A percentile compares a stretch with the other conserved stretches of the same genome.
Evolutionary conservation across 2,113 vertebrate species (phyloP).

Genomic region (Caranx ignobilis): DNA sequence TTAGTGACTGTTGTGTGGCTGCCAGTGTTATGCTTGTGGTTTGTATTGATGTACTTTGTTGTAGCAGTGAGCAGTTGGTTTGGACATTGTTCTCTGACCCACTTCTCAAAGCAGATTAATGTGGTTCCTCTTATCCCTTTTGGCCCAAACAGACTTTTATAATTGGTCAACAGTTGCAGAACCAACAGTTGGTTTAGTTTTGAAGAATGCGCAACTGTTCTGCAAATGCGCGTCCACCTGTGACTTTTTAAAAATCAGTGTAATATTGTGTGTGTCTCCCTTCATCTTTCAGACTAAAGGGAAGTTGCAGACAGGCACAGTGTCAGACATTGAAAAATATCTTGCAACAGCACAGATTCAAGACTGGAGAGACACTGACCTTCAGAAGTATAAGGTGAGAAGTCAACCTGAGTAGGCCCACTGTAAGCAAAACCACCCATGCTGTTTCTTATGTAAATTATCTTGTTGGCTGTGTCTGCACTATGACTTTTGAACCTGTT

Average conservation of each 20-base stretch:
- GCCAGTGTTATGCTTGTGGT: constrained; percentile 14
- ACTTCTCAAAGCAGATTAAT: constrained; percentile 80
- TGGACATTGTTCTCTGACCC: constrained; percentile 81
- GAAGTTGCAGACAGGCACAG: constrained; percentile 84
- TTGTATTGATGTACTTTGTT: constrained; percentile 55
- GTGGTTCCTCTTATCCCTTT: constrained; percentile 59
- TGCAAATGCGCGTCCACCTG: neutral
- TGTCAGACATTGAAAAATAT: constrained; percentile 86
- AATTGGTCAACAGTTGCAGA: constrained; percentile 54
- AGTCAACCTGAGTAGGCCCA: neutral
- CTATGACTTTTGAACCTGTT: constrained; percentile 31
- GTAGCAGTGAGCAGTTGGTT: constrained; percentile 46
- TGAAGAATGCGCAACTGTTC: neutral
- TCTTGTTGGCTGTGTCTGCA: neutral
- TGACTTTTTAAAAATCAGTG: neutral
- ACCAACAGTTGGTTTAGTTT: constrained; percentile 40
- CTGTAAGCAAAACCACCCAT: neutral
- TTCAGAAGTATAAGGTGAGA: constrained; percentile 89
- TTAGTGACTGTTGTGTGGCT: constrained; percentile 6
- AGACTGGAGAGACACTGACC: constrained; percentile 82
- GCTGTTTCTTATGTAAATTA: constrained; percentile 51
- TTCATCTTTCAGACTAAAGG: constrained; percentile 84
- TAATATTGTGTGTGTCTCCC: neutral
- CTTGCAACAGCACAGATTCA: constrained; percentile 83
- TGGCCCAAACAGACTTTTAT: constrained; percentile 45